Percentiles rank a stretch among this genome's conserved stretches.
Evolutionary conservation across 2,888 invertebrate species (phyloP).

Genomic region (Plebejus melissa): DNA sequence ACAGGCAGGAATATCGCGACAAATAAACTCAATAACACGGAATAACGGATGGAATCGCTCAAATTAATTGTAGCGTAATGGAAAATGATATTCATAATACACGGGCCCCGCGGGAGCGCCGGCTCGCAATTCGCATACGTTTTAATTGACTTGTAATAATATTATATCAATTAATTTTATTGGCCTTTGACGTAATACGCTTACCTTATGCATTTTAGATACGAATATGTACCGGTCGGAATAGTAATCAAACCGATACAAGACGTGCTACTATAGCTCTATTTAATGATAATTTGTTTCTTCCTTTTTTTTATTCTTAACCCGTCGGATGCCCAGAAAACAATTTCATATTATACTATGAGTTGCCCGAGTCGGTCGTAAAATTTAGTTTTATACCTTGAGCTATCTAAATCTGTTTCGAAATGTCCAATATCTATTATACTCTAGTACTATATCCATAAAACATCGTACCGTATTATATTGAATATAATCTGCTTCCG

Average conservation of each 20-base stretch:
- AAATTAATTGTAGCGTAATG: slow-evolving; percentile 27
- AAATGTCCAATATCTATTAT: slow-evolving; percentile 1
- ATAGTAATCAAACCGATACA: not conserved
- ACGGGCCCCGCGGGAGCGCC: not conserved
- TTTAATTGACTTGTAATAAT: slow-evolving; percentile 14
- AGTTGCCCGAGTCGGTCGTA: not conserved
- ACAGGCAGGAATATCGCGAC: not conserved
- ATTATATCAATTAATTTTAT: slow-evolving; percentile 15
- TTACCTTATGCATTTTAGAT: slow-evolving; percentile 2
- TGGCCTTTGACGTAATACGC: not conserved
- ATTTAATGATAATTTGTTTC: not conserved
- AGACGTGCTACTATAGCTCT: too few species aligned
- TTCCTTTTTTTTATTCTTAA: not conserved
- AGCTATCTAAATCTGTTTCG: not conserved
- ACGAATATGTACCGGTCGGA: not conserved
- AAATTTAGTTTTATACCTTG: not conserved
- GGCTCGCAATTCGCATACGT: slow-evolving; percentile 15
- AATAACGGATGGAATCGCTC: slow-evolving; percentile 15
- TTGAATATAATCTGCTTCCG: slow-evolving; percentile 12
- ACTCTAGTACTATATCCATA: not conserved
- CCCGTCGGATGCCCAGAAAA: not conserved
- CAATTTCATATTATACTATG: too few species aligned
- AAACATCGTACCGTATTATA: not conserved
- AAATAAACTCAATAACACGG: slow-evolving; percentile 20
- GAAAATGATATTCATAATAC: slow-evolving; percentile 25